phyloP scores from a whole-genome alignment of 2,797 vertebrate genomes.

The Oreochromis mossambicus region DNA sequence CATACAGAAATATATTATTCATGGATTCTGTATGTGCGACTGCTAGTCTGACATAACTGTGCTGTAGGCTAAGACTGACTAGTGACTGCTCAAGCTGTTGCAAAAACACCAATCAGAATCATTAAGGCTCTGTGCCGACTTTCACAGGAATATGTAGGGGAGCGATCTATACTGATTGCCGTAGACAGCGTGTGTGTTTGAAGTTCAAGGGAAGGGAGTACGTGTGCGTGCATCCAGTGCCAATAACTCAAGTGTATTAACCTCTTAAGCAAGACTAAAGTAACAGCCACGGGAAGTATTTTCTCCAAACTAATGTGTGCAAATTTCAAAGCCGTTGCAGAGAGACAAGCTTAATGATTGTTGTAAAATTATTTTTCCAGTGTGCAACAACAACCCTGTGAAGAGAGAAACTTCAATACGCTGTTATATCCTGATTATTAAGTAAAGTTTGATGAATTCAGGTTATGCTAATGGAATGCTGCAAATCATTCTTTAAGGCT shows the following conservation, averaged over 20 bases:
- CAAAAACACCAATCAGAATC: constrained; percentile 19
- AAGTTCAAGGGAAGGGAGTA: constrained; percentile 2
- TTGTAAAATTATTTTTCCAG: neutral
- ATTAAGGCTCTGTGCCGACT: neutral
- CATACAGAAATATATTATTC: neutral
- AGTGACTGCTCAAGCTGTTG: neutral
- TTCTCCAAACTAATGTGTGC: neutral
- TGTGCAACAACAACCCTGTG: neutral
- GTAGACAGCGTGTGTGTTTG: constrained; percentile 30
- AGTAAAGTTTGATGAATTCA: neutral
- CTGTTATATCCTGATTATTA: constrained; percentile 18
- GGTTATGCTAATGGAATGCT: neutral
- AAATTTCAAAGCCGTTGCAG: neutral
- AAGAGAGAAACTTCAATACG: neutral
- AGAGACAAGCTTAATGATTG: neutral
- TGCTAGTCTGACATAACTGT: neutral
- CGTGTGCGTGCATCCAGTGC: neutral
- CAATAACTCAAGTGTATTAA: neutral
- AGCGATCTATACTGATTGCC: constrained; percentile 9
- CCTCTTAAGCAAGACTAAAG: constrained; percentile 5
- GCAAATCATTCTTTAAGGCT: neutral
- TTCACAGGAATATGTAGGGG: constrained; percentile 13
- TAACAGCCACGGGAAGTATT: neutral
- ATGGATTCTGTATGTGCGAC: neutral
- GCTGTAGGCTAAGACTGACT: constrained; percentile 7